These are phyloP conservation scores for Achroia grisella DNA, from an alignment of 1,140 invertebrate species.

Conservation along the genomic window DNA sequence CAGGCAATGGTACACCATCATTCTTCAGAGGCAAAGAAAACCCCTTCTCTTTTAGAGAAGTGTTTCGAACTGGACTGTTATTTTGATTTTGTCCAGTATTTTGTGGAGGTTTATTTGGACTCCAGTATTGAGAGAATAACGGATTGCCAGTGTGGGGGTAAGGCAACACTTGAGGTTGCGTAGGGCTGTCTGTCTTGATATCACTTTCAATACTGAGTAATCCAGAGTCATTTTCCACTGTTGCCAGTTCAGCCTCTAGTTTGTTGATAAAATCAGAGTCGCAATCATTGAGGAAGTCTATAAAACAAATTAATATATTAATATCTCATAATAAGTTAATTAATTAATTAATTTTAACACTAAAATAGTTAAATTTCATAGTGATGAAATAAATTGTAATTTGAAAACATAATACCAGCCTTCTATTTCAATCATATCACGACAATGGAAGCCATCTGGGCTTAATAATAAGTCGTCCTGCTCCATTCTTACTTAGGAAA, in stretches of 20 bases:
- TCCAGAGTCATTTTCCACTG: slow-evolving; percentile 38
- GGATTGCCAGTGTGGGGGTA: slow-evolving; percentile 49
- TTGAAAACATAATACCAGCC: slow-evolving; percentile 24
- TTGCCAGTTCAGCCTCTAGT: slow-evolving; percentile 52
- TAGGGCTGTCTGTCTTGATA: slow-evolving; percentile 24
- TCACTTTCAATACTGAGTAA: slow-evolving; percentile 46
- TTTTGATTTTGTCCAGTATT: slow-evolving; percentile 29
- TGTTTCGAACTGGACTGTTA: slow-evolving; percentile 36
- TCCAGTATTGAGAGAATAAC: slow-evolving; percentile 52
- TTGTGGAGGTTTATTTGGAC: slow-evolving; percentile 21
- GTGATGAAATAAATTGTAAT: not conserved
- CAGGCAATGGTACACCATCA: slow-evolving; percentile 26
- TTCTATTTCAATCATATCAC: slow-evolving; percentile 63
- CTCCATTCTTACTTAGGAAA: slow-evolving; percentile 35
- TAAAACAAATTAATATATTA: slow-evolving; percentile 12
- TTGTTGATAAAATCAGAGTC: slow-evolving; percentile 66
- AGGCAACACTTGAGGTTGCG: slow-evolving; percentile 36
- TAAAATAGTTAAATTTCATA: slow-evolving; percentile 1
- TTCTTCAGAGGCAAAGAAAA: slow-evolving; percentile 36
- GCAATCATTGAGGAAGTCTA: slow-evolving; percentile 61
- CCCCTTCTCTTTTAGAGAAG: slow-evolving; percentile 39
- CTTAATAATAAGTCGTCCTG: slow-evolving; percentile 49
- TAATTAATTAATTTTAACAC: slow-evolving; percentile 4
- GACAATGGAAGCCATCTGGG: slow-evolving; percentile 53
- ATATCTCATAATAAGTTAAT: not conserved